Base-by-base conservation (phyloP, 2,797 vertebrate genomes). In the Tarsius wallacei region DNA sequence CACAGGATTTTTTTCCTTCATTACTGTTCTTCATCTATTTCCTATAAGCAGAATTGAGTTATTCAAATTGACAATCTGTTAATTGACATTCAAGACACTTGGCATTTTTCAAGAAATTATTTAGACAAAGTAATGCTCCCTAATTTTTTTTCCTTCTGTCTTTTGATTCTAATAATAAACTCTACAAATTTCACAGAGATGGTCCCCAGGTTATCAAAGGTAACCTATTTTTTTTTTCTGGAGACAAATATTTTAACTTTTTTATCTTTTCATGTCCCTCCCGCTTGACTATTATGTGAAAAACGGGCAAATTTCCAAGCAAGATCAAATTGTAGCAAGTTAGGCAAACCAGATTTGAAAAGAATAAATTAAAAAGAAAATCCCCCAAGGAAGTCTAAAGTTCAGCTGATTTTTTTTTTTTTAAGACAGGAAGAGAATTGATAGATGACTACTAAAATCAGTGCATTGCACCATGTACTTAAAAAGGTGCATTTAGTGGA, bases 51-150 rank as follows among this genome's bases (percentile, higher is more conserved):
- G 49, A 55, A 59, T 59, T 95, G 68, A 76, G 4, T 81, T 88
- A 87, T 57, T 93, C 57, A 80, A 57, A 84, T 63, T 24, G 15
- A 94, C 76, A 87, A 16, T 66, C 33, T 33, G 16, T 94, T 90
- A 55, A 74, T 26, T 90, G 28, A 81, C 59, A 87, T 61, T 87
- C 28, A 87, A 84, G 51, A 61, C 16, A 59, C 28, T 31, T 87
- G 90, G 36, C 74, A 84, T 33, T 91, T 83, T 95, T 95, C 26
- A 96, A 80, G 66, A 88, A 83, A 95, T 11, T 3, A 70, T 70
- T 91, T 80, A 77, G 13, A 61, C 42, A 93, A 93, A 88, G 42
- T 80, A 88, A 91, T 93, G 14, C 26, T 59, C 33, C 57, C 49
- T 22, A 26, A 5, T 15, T 80, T 84, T 53, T 53, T 31, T 21